phyloP scores from a whole-genome alignment of 2,888 invertebrate species.

The Galerucella pusilla region DNA sequence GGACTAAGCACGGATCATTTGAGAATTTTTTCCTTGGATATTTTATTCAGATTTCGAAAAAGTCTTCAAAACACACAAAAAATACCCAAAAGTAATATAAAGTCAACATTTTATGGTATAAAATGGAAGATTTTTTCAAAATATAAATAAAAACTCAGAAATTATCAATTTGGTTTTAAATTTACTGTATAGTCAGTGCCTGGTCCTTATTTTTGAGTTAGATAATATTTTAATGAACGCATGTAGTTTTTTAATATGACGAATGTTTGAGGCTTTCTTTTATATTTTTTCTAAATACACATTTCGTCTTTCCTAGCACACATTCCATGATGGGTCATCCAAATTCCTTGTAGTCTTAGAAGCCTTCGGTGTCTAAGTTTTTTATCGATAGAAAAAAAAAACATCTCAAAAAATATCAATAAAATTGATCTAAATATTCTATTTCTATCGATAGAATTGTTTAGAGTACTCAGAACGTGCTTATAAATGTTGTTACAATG shows the following conservation, averaged over 20 bases:
- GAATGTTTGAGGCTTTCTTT: slow-evolving; percentile 57
- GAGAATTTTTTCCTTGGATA: background rate
- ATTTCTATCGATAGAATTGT: slow-evolving; percentile 4
- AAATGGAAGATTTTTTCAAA: background rate
- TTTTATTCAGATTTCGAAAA: background rate
- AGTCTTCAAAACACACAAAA: background rate
- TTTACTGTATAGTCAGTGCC: slow-evolving; percentile 8
- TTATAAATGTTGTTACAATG: slow-evolving; percentile 22
- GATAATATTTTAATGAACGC: slow-evolving; percentile 50
- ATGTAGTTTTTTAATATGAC: slow-evolving; percentile 57
- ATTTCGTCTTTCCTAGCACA: slow-evolving; percentile 48
- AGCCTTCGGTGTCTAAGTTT: slow-evolving; percentile 54
- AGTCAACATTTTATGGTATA: slow-evolving; percentile 12
- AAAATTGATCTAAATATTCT: background rate
- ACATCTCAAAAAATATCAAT: background rate
- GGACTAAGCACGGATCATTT: slow-evolving; percentile 9
- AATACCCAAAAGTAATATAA: background rate
- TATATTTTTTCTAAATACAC: slow-evolving; percentile 43
- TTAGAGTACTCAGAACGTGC: slow-evolving; percentile 6
- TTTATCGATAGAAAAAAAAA: slow-evolving; percentile 25
- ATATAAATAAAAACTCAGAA: slow-evolving; percentile 13
- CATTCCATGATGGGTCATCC: slow-evolving; percentile 63
- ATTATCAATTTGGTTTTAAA: slow-evolving; percentile 8
- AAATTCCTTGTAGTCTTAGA: slow-evolving; percentile 62
- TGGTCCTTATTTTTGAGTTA: slow-evolving; percentile 37